Conservation (phyloP, 2,113 vertebrate genomes). For the Rhinogobius similis region DNA sequence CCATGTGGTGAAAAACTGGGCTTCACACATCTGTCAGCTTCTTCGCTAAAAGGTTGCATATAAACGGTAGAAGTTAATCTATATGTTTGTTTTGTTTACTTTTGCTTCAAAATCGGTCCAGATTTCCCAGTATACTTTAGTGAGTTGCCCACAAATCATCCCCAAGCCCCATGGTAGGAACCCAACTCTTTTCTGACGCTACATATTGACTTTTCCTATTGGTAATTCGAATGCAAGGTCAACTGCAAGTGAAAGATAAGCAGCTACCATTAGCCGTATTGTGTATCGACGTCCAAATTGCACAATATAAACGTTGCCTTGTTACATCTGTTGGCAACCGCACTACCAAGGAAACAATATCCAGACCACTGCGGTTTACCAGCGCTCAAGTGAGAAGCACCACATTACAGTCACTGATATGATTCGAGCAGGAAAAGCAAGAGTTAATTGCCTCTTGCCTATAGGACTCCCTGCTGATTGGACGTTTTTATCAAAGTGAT, state of each 20-base stretch:
- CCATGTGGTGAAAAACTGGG: too few species aligned
- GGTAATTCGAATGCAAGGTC: slow-evolving; percentile 9
- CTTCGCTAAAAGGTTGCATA: too few species aligned
- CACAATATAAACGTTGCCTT: slow-evolving; percentile 3
- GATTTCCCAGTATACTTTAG: not conserved
- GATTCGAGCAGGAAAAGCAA: slow-evolving; percentile 19
- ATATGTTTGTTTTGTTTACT: not conserved
- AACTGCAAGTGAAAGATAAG: slow-evolving; percentile 15
- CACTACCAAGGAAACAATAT: not conserved
- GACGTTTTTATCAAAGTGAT: slow-evolving; percentile 38
- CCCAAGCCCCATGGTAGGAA: not conserved
- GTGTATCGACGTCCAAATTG: slow-evolving; percentile 3
- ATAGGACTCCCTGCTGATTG: slow-evolving; percentile 26
- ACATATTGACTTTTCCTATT: not conserved
- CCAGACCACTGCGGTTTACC: not conserved
- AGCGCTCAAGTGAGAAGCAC: not conserved
- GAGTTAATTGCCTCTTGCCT: slow-evolving; percentile 32
- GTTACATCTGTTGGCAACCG: not conserved
- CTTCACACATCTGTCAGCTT: too few species aligned
- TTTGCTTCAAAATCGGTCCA: not conserved
- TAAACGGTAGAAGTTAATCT: too few species aligned
- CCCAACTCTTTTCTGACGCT: not conserved
- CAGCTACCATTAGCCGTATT: slow-evolving; percentile 1
- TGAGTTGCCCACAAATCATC: not conserved
- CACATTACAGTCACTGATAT: not conserved